These are phyloP conservation scores for Thripadectes ignobilis DNA, from an alignment of 2,797 vertebrate species.

Conservation along the genomic window DNA sequence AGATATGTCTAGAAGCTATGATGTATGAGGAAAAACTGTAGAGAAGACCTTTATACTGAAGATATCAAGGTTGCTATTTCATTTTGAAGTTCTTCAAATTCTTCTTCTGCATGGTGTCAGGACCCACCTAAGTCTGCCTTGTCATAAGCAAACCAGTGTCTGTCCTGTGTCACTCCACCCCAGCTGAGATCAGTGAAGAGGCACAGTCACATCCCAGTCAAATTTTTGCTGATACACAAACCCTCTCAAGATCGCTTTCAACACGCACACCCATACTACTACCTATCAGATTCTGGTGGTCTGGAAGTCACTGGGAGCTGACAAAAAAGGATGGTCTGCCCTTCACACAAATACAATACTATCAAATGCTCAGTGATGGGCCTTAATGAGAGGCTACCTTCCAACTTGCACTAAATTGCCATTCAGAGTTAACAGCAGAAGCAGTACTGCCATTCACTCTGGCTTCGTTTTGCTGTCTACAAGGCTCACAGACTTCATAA, in stretches of 20 bases:
- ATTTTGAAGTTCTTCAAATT: not conserved
- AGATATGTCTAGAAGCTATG: not conserved
- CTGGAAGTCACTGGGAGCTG: not conserved
- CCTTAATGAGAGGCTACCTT: not conserved
- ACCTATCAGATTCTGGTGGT: not conserved
- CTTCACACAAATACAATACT: not conserved
- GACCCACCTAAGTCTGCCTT: not conserved
- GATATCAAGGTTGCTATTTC: not conserved
- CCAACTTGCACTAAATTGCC: not conserved
- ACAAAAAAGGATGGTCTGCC: not conserved
- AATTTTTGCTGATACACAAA: not conserved
- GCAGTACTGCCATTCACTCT: not conserved
- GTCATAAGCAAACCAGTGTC: not conserved
- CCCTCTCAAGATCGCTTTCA: not conserved
- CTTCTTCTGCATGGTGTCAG: not conserved
- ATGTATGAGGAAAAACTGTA: not conserved
- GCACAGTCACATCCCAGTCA: not conserved
- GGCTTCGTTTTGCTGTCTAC: not conserved
- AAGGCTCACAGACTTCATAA: not conserved
- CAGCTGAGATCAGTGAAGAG: not conserved
- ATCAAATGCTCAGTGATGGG: not conserved
- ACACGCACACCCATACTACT: not conserved
- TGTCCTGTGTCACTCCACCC: not conserved
- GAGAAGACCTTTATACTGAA: not conserved
- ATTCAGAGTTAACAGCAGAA: not conserved